Evolutionary conservation across 2,113 vertebrate genomes (phyloP).

Genomic region (Centropus unirufus): DNA sequence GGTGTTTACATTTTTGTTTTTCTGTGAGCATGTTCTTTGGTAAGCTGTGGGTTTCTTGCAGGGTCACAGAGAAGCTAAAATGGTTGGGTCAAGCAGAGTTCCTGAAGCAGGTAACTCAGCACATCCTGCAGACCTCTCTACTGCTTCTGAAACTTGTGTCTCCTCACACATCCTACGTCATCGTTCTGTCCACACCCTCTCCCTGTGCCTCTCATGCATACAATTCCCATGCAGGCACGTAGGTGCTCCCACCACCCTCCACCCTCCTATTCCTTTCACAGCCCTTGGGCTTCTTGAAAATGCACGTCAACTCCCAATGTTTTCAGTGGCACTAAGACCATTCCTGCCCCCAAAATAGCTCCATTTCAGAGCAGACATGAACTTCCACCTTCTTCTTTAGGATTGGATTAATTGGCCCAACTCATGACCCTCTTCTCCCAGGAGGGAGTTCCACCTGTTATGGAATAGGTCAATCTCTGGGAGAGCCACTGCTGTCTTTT

Average conservation of each 20-base stretch:
- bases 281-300: neutral
- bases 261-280: neutral
- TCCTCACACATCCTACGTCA: fast-evolving
- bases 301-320: neutral
- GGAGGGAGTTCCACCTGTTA: neutral
- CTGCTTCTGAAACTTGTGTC: neutral
- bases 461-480: neutral
- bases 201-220: too few relatives aligned
- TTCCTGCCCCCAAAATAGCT: neutral
- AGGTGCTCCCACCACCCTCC: too few relatives aligned
- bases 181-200: neutral
- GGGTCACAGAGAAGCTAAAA: neutral
- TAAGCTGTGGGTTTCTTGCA: neutral
- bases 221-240: fast-evolving
- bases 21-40: neutral
- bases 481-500: neutral
- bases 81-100: neutral
- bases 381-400: neutral
- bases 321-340: neutral
- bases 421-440: neutral
- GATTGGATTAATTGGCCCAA: neutral
- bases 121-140: fast-evolving
- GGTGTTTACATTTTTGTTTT: neutral
- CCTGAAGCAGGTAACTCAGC: neutral
- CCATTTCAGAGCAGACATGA: fast-evolving